phyloP scores from a whole-genome alignment of 2,888 invertebrate genomes.

The Spodoptera picta region DNA sequence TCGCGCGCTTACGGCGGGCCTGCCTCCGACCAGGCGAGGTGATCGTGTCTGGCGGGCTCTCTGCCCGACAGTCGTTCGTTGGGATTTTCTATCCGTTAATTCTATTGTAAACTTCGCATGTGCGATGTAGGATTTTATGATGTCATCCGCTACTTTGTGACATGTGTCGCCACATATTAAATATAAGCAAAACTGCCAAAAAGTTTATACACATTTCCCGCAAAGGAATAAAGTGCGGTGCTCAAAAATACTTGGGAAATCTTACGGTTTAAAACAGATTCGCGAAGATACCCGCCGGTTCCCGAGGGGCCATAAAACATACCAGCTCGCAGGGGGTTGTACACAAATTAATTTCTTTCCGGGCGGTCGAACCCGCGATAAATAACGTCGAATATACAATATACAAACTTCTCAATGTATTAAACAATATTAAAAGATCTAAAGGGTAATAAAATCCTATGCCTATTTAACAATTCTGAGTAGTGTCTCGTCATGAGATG shows the following conservation, averaged over 20 bases:
- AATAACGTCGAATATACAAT: conserved; percentile 27
- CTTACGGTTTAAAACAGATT: conserved; percentile 28
- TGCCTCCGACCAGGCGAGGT: too few relatives aligned
- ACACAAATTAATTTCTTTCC: conserved; percentile 50
- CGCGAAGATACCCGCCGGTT: conserved; percentile 19
- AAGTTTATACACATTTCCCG: conserved; percentile 1
- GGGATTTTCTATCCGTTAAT: too few relatives aligned
- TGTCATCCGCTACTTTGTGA: too few relatives aligned
- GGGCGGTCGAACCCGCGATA: conserved; percentile 36
- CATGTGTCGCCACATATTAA: not conserved
- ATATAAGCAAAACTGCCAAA: not conserved
- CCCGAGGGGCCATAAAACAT: conserved; percentile 40
- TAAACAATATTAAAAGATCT: conserved; percentile 27
- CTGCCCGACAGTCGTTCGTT: too few relatives aligned
- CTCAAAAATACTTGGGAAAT: conserved; percentile 32
- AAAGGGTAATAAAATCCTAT: conserved; percentile 16
- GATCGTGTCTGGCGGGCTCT: too few relatives aligned
- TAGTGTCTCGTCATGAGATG: conserved; percentile 2
- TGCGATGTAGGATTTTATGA: too few relatives aligned
- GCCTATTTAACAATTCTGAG: conserved; percentile 18
- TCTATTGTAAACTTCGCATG: too few relatives aligned
- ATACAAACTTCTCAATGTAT: conserved; percentile 6
- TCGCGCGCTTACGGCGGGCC: too few relatives aligned
- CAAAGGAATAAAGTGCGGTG: not conserved
- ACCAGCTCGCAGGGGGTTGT: conserved; percentile 29